Evolutionary conservation across 2,797 vertebrate species (phyloP).

Genomic region (Enteromius paludinosus): DNA sequence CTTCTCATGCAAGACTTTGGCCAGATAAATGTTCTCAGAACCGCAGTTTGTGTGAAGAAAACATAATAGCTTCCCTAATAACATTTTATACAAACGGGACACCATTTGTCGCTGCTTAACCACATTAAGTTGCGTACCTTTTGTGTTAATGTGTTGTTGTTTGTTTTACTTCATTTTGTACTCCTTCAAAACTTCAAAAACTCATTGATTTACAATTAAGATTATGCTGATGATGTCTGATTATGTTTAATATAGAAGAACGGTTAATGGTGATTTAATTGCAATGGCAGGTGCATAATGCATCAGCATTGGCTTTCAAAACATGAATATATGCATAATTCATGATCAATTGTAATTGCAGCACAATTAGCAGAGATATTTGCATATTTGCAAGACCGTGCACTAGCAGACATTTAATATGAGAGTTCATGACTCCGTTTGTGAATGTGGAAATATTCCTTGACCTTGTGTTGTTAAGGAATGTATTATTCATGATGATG

Average conservation of each 20-base stretch:
- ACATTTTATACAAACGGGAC: background rate
- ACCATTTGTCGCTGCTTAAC: background rate
- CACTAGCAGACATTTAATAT: background rate
- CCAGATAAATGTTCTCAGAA: background rate
- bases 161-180: background rate
- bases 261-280: constrained; percentile 33
- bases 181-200: background rate
- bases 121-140: background rate
- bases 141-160: background rate
- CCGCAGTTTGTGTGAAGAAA: background rate
- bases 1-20: background rate
- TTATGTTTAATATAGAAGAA: constrained; percentile 6
- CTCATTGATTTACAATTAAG: background rate
- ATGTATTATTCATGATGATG: constrained; percentile 39
- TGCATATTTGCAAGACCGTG: background rate
- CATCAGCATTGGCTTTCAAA: constrained; percentile 22
- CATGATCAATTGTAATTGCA: constrained; percentile 21
- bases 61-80: background rate
- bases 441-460: background rate
- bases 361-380: background rate
- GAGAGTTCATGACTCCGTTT: background rate
- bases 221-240: constrained; percentile 1
- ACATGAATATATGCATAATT: constrained; percentile 23
- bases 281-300: constrained; percentile 9
- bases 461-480: constrained; percentile 31